phyloP scores from a whole-genome alignment of 2,888 invertebrate species.

The Apodemia mormo region DNA sequence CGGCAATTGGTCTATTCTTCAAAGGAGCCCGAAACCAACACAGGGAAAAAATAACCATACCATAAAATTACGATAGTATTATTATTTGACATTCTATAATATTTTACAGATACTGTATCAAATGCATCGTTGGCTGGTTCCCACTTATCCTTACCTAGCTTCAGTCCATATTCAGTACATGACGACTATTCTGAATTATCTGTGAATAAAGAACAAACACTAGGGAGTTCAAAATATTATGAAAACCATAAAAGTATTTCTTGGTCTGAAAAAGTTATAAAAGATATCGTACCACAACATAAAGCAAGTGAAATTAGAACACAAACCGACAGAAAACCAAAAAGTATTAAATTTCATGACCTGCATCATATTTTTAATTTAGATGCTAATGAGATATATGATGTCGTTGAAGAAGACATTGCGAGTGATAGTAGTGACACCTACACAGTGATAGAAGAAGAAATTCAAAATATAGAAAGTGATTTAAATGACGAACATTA shows the following conservation, averaged over 20 bases:
- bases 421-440: neutral
- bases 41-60: no score
- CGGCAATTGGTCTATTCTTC: no score
- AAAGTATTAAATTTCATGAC: neutral
- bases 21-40: no score
- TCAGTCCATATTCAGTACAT: slow-evolving; percentile 4
- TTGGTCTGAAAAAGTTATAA: neutral
- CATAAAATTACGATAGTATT: no score
- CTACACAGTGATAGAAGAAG: neutral
- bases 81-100: neutral
- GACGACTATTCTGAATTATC: neutral
- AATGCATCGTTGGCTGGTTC: neutral
- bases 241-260: neutral
- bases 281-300: neutral
- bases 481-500: neutral
- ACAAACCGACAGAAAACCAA: neutral
- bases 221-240: neutral
- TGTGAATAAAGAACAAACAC: neutral
- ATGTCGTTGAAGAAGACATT: neutral
- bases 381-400: neutral
- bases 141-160: slow-evolving; percentile 1
- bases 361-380: neutral
- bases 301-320: neutral
- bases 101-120: neutral
- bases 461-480: neutral